Base-by-base conservation (phyloP, 2,113 vertebrate genomes). In the Anseranas semipalmata region DNA sequence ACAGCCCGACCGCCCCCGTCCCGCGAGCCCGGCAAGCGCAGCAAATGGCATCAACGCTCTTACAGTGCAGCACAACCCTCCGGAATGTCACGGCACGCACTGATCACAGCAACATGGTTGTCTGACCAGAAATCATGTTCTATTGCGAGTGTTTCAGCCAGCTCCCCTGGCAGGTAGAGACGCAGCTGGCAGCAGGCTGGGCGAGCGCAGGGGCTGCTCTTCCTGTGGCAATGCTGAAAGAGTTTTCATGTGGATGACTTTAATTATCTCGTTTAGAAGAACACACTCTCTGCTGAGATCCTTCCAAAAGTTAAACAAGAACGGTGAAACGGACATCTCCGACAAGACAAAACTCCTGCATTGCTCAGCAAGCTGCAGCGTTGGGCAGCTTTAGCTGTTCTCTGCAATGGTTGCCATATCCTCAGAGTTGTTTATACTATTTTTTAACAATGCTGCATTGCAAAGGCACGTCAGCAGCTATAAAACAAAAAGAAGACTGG, bases 381-480 rank as follows among this genome's bases (percentile, higher is more conserved):
- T 15, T 84, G 79, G 87, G 53, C 75, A 93, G 76, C 30, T 77
- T 89, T 83, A 56, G 46, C 86, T 75, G 9, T 52, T 35, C 65
- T 45, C 60, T 37, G 65, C 0, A 0, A 52, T 12, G 10, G 39
- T 43, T 93, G 79, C 90, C 79, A 37, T 8, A 62, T 41, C 80
- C 77, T 94, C 87, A 78, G 66, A 85, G 60, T 87, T 82, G 43
- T 78, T 88, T 93, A 43, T 84, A 52, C 65, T 71, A 60, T 45
- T 55, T 95, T 87, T 84, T 90, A 82, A 78, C 75, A 81, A 52
- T 60, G 48, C 60, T 88, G 43, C 63, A 25, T 68, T 85, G 43
- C 56, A 87, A 93, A 90, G 82, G 50, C 12, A 7, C 28, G n/a
- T 32, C 88, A 84, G 43, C 25, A 84, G 43, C 56, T 87, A 50